phyloP scores from a whole-genome alignment of 2,113 vertebrate genomes.

The Albula goreensis region DNA sequence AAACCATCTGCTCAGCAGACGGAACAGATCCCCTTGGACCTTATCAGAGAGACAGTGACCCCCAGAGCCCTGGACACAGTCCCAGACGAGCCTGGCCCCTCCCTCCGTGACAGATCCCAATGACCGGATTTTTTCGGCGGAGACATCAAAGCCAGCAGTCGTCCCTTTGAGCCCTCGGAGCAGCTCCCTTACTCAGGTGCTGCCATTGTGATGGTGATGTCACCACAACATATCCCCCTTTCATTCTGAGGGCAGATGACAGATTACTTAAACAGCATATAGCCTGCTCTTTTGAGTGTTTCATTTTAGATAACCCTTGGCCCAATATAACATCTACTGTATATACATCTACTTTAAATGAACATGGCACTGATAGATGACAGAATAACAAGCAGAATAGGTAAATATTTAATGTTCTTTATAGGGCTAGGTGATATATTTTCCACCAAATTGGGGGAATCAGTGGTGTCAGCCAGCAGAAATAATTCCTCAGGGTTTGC shows the following conservation, averaged over 20 bases:
- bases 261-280: background rate
- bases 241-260: background rate
- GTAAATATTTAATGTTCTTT: no score
- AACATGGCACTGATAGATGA: no score
- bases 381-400: no score
- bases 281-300: background rate
- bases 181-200: background rate
- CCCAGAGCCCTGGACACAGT: slow-evolving; percentile 23
- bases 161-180: background rate
- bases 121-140: background rate
- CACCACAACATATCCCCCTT: background rate
- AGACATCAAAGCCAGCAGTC: background rate
- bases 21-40: slow-evolving; percentile 46
- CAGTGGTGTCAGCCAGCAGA: no score
- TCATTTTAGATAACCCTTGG: slow-evolving; percentile 29
- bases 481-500: no score
- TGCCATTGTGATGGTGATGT: background rate
- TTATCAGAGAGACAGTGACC: slow-evolving; percentile 44
- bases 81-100: slow-evolving; percentile 25
- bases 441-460: no score
- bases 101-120: slow-evolving; percentile 16
- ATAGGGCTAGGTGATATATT: no score
- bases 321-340: background rate
- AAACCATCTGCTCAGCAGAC: slow-evolving; percentile 65
- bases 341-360: no score